Conservation (phyloP, 1,140 invertebrate genomes). For the Euglossa dilemma region DNA sequence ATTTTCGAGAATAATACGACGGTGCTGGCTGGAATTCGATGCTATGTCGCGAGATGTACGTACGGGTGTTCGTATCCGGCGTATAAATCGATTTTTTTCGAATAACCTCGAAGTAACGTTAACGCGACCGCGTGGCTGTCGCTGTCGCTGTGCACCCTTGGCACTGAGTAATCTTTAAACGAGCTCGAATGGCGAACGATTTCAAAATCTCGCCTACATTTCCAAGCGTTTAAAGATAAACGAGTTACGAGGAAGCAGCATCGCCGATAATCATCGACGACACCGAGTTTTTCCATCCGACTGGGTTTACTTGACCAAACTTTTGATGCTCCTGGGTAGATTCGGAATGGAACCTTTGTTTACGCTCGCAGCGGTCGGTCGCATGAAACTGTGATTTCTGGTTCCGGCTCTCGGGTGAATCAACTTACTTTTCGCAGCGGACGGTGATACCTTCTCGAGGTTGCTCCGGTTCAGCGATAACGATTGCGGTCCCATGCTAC, state of each 20-base stretch:
- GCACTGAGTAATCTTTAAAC: too few species aligned
- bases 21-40: not conserved
- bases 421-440: slow-evolving; percentile 64
- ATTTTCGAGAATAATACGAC: too few species aligned
- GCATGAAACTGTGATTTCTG: slow-evolving; percentile 84
- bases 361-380: slow-evolving; percentile 85
- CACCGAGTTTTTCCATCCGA: not conserved
- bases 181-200: not conserved
- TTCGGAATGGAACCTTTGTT: slow-evolving; percentile 84
- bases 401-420: slow-evolving; percentile 71
- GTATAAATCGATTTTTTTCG: too few species aligned
- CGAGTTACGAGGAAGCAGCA: too few species aligned
- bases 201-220: not conserved
- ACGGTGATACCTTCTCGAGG: slow-evolving; percentile 45
- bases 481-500: slow-evolving; percentile 81
- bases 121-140: not conserved
- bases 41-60: not conserved
- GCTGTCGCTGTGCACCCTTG: too few species aligned
- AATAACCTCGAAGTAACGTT: not conserved
- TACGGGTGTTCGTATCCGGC: too few species aligned
- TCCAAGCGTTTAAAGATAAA: too few species aligned
- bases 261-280: not conserved
- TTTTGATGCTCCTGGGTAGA: slow-evolving; percentile 79
- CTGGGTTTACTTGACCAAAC: slow-evolving; percentile 73
- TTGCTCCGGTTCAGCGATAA: slow-evolving; percentile 52